These are phyloP conservation scores for Neotragus moschatus DNA, from an alignment of 2,113 vertebrate genomes.

Conservation along the genomic window DNA sequence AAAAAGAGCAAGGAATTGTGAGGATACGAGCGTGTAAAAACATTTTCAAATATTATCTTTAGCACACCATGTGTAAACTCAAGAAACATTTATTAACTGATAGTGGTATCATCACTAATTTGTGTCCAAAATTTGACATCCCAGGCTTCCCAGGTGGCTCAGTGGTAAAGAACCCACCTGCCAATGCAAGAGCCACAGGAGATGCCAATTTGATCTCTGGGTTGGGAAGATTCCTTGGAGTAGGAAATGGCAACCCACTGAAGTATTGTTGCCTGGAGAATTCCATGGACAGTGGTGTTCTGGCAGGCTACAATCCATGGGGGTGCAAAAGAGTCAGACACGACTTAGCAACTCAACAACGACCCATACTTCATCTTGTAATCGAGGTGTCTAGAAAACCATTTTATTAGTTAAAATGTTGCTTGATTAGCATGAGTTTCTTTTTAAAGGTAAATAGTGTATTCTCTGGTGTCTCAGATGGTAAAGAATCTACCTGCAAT, in stretches of 20 bases:
- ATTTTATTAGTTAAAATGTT: not conserved
- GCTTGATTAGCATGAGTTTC: not conserved
- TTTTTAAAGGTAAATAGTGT: not conserved
- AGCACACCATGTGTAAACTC: not conserved
- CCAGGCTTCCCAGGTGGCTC: not conserved
- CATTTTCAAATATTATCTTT: not conserved
- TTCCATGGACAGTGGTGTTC: not conserved
- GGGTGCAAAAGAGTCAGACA: not conserved
- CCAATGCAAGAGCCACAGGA: not conserved
- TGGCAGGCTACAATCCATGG: not conserved
- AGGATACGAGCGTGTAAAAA: not conserved
- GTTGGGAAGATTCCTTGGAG: not conserved
- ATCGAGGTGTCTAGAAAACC: not conserved
- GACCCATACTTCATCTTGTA: not conserved
- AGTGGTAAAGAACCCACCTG: not conserved
- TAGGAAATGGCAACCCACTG: not conserved
- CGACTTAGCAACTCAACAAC: not conserved
- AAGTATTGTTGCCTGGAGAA: not conserved
- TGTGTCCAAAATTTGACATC: not conserved
- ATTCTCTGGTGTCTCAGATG: not conserved
- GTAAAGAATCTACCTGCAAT: not conserved
- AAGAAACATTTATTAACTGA: not conserved
- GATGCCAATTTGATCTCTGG: not conserved
- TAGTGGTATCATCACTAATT: not conserved
- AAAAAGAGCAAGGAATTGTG: not conserved